Evolutionary conservation across 2,888 invertebrate species (phyloP), one percentile per base, ranked within the genome.

Genomic region (Orchestes rusci): DNA sequence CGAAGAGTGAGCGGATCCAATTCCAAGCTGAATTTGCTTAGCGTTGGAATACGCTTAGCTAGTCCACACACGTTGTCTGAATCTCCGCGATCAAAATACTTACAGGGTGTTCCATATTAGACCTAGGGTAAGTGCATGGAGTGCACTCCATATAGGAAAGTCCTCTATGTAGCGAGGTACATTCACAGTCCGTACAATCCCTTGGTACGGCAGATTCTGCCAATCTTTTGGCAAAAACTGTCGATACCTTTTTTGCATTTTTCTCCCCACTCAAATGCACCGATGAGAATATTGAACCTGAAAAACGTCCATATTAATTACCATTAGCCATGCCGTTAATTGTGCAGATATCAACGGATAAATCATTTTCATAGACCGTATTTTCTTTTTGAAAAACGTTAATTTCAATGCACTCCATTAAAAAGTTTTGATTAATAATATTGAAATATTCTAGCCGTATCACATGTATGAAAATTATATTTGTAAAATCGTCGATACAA

Each of bases 121-220:
- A 50, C 19, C 55, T 48, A 5, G 54, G 51, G 51, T 55, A 57
- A 13, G 56, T 66, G 57, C 80, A 80, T 1, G 79, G 76, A 45
- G 75, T 74, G 57, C 84, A 83, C 51, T 78, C 77, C 70, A 81
- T 73, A 61, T 73, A 78, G 3, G 81, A 75, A 15, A 80, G 70
- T 1, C 82, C 82, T 29, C 76, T 74, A 50, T 79, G 75, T 55
- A 79, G 75, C 2, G 79, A 76, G 1, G 78, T 75, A 56, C 84
- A 84, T 58, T 84, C 83, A 61, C 84, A 84, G 18, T 73, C 73
- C 57, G 83, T 80, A 53, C 80, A 82, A 4, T 65, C 57, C 39
- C 70, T 71, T 2, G 81, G 78, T 15, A 63, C 57, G 1, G 82
- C 81, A n/a, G 78, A 75, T 44, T 71, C 62, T 1, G 79, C 80